These are phyloP conservation scores for Melitaea athalia DNA, from an alignment of 2,888 invertebrate species.

Conservation along the genomic window DNA sequence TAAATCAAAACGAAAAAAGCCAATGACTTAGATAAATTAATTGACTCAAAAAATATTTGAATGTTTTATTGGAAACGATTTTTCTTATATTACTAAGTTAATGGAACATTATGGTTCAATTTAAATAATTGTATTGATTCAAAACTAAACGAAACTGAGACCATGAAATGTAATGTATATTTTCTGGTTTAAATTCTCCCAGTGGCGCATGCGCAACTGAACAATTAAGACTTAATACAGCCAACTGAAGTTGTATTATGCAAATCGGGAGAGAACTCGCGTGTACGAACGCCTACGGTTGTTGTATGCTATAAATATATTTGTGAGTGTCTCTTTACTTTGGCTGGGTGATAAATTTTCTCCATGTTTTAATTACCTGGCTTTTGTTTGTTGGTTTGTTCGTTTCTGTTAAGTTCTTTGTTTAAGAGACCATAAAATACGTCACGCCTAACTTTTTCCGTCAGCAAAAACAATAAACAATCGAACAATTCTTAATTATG, in stretches of 20 bases:
- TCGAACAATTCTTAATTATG: not conserved
- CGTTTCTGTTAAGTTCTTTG: not conserved
- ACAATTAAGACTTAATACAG: slow-evolving; percentile 82
- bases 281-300: slow-evolving; percentile 74
- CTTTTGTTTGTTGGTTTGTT: slow-evolving; percentile 14
- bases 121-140: slow-evolving; percentile 14
- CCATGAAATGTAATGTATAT: slow-evolving; percentile 26
- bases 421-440: not conserved
- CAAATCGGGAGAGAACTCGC: slow-evolving; percentile 72
- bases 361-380: slow-evolving; percentile 33
- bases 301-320: slow-evolving; percentile 60
- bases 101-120: not conserved
- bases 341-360: slow-evolving; percentile 37
- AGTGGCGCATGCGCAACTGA: slow-evolving; percentile 56
- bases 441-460: not conserved
- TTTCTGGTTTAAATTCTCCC: slow-evolving; percentile 22
- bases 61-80: too few relatives aligned
- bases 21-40: too few relatives aligned
- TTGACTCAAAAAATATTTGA: too few relatives aligned
- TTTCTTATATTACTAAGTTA: not conserved
- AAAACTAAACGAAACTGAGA: slow-evolving; percentile 18
- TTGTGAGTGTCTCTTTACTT: slow-evolving; percentile 46
- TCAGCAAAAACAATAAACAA: not conserved
- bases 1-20: too few relatives aligned
- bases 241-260: slow-evolving; percentile 79